Conservation (phyloP, 2,888 invertebrate genomes). For the Trypoxylon attenuatum region DNA sequence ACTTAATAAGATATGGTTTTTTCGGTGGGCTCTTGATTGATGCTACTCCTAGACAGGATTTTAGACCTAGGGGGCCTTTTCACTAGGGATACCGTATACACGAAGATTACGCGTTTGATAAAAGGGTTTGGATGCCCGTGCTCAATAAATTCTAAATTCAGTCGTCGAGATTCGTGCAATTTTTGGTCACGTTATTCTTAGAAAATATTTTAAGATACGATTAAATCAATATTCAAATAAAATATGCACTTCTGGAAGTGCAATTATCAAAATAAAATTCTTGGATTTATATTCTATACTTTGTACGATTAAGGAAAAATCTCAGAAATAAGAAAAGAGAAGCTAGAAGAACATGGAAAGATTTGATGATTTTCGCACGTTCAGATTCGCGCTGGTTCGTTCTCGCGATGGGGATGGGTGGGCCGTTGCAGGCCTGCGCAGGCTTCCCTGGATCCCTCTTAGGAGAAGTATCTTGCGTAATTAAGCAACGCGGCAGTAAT, state of each 20-base stretch:
- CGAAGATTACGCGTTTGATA: not conserved
- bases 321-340: too few species aligned
- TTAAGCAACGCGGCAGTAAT: slow-evolving; percentile 68
- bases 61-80: too few species aligned
- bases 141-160: not conserved
- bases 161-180: not conserved
- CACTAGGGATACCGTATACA: not conserved
- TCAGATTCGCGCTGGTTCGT: too few species aligned
- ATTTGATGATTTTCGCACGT: too few species aligned
- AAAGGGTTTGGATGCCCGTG: not conserved
- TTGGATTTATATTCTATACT: too few species aligned
- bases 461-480: slow-evolving; percentile 77
- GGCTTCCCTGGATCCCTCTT: slow-evolving; percentile 41
- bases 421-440: slow-evolving; percentile 22
- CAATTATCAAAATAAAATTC: too few species aligned
- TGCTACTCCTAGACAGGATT: slow-evolving; percentile 48
- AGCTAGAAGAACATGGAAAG: too few species aligned
- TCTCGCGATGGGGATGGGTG: slow-evolving; percentile 60
- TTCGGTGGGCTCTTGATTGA: slow-evolving; percentile 58
- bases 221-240: too few species aligned
- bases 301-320: too few species aligned
- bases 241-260: too few species aligned
- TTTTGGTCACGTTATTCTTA: too few species aligned
- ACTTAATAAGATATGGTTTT: slow-evolving; percentile 57
- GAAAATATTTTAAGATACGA: too few species aligned